Conservation (phyloP, 2,888 invertebrate genomes). For the Drosophila anomelani region DNA sequence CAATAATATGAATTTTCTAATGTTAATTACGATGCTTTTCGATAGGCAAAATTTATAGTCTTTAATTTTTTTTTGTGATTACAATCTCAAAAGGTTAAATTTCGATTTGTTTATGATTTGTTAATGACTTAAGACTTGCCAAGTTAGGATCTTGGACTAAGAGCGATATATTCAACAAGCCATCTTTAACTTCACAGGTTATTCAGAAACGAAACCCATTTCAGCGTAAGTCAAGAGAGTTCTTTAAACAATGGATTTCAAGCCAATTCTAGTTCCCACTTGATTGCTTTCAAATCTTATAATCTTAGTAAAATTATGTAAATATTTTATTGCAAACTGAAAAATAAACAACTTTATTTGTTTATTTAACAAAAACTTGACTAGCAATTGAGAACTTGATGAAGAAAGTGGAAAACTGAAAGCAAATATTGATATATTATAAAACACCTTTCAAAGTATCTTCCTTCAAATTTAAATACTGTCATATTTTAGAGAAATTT, state of each 20-base stretch:
- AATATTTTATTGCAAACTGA: constrained; percentile 1
- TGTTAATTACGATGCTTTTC: too few species aligned
- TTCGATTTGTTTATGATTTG: too few species aligned
- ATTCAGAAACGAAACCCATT: background rate
- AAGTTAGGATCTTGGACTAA: too few species aligned
- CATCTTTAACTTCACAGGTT: too few species aligned
- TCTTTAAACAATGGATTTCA: too few species aligned
- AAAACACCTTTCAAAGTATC: background rate
- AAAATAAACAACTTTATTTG: background rate
- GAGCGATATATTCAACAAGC: too few species aligned
- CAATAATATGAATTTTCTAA: too few species aligned
- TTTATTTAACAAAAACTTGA: background rate
- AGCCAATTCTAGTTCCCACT: background rate
- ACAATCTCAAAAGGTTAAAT: too few species aligned
- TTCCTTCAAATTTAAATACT: background rate
- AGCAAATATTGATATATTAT: background rate
- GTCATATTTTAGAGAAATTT: background rate
- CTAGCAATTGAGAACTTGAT: background rate
- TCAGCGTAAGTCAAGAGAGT: background rate
- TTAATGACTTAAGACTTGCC: too few species aligned
- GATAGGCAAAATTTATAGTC: too few species aligned
- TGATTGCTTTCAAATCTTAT: background rate
- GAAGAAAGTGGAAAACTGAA: background rate
- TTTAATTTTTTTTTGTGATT: too few species aligned
- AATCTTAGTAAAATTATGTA: background rate